Percentiles rank a stretch among this genome's conserved stretches.
phyloP scores from a whole-genome alignment of 2,113 vertebrate genomes.

The Elgaria multicarinata region DNA sequence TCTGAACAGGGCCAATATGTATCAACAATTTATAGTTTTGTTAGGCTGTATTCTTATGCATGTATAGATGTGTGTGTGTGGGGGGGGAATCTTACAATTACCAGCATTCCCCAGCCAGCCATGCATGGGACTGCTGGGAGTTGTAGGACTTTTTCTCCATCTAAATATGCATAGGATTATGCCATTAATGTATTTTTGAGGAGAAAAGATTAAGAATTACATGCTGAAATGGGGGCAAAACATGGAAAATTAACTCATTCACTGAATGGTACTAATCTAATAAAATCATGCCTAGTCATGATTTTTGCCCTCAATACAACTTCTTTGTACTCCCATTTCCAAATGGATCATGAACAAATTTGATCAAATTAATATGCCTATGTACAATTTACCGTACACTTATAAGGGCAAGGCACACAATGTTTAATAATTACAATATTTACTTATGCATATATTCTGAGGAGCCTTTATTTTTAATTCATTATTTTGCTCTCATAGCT shows the following conservation, averaged over 20 bases:
- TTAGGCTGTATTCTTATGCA: too few relatives aligned
- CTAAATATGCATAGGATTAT: too few relatives aligned
- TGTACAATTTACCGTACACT: slow-evolving; percentile 5
- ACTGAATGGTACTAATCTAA: too few relatives aligned
- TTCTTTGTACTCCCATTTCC: not conserved
- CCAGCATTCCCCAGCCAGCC: too few relatives aligned
- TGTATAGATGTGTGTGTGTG: too few relatives aligned
- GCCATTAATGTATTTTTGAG: too few relatives aligned
- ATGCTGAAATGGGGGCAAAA: not conserved
- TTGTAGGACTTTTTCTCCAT: too few relatives aligned
- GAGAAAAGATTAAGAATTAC: not conserved
- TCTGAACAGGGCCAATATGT: too few relatives aligned
- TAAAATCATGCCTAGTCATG: not conserved
- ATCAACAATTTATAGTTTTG: not conserved
- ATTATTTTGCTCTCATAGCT: slow-evolving; percentile 5
- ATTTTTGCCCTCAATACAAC: not conserved
- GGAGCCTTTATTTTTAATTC: not conserved
- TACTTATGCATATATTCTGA: not conserved
- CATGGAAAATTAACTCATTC: too few relatives aligned
- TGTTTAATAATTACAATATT: not conserved
- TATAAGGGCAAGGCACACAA: not conserved
- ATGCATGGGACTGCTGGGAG: too few relatives aligned
- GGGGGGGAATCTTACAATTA: too few relatives aligned
- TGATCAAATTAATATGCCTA: not conserved
- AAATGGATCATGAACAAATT: not conserved